These are phyloP conservation scores for Sericinus montela DNA, from an alignment of 2,888 invertebrate species.

Conservation along the genomic window DNA sequence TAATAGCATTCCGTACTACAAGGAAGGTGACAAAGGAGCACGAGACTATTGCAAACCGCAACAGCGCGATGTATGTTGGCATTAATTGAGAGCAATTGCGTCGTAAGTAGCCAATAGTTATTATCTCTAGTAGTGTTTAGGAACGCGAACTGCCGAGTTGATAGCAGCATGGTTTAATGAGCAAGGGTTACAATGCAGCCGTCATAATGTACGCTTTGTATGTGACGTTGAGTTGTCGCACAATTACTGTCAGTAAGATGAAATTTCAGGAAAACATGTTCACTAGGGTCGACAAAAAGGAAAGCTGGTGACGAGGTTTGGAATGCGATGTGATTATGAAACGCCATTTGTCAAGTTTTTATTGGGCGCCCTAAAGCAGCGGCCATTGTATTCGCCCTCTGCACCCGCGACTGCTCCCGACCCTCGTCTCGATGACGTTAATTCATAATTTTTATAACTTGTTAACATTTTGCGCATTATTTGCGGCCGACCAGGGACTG, in stretches of 20 bases:
- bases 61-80: conserved; percentile 6
- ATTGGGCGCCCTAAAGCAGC: conserved; percentile 69
- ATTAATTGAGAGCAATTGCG: conserved; percentile 25
- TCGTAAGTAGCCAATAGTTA: conserved; percentile 20
- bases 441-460: conserved; percentile 77
- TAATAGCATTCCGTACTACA: background rate
- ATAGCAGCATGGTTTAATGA: too few relatives aligned
- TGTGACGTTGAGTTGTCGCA: background rate
- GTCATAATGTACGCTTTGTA: too few relatives aligned
- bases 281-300: conserved; percentile 56
- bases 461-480: conserved; percentile 60
- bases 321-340: conserved; percentile 77
- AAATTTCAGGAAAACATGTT: conserved; percentile 52
- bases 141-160: background rate
- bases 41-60: conserved; percentile 14
- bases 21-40: background rate
- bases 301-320: conserved; percentile 60
- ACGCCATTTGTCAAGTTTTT: conserved; percentile 80
- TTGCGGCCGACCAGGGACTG: conserved; percentile 27
- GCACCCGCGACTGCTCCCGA: conserved; percentile 37
- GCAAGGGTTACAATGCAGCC: too few relatives aligned
- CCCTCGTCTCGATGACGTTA: conserved; percentile 65
- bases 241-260: conserved; percentile 28
- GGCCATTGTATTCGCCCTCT: conserved; percentile 55
- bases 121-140: background rate